A percentile compares a stretch with the other conserved stretches of the same genome.
Conservation (phyloP, 37 sponge, comb jelly and placozoan genomes). For the Beroe ovata region DNA sequence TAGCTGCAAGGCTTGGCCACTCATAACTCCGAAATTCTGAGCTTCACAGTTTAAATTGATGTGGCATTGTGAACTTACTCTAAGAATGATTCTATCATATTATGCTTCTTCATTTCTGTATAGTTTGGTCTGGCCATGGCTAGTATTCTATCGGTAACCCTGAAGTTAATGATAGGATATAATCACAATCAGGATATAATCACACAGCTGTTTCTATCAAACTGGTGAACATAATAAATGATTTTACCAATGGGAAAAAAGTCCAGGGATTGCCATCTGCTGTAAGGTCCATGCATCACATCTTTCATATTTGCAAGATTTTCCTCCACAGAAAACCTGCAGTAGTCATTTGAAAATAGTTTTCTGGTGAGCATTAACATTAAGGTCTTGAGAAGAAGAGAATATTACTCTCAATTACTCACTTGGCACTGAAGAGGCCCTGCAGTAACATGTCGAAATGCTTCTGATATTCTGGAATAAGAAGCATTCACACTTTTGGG, state of each 20-base stretch:
- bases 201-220: no score
- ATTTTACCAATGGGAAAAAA: conserved; percentile 82
- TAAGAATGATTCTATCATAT: conserved; percentile 76
- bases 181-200: no score
- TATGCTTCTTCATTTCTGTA: conserved; percentile 69
- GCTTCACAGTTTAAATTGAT: no score
- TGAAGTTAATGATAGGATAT: no score
- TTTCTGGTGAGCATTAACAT: no score
- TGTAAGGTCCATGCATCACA: conserved; percentile 69
- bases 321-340: conserved; percentile 85
- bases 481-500: conserved; percentile 42
- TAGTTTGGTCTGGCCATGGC: conserved; percentile 96
- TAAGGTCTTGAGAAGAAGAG: no score
- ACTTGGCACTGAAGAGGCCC: conserved; percentile 61
- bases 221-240: neutral
- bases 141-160: conserved; percentile 89
- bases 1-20: no score
- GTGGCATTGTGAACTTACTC: no score
- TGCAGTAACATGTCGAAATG: conserved; percentile 63
- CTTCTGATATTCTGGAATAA: conserved; percentile 45
- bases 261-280: conserved; percentile 75
- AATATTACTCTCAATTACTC: no score
- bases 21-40: no score
- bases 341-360: no score
- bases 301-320: conserved; percentile 85